Percentiles rank a stretch among this genome's conserved stretches.
Conservation (phyloP, 2,888 invertebrate genomes). For the Leucophora obtusa region DNA sequence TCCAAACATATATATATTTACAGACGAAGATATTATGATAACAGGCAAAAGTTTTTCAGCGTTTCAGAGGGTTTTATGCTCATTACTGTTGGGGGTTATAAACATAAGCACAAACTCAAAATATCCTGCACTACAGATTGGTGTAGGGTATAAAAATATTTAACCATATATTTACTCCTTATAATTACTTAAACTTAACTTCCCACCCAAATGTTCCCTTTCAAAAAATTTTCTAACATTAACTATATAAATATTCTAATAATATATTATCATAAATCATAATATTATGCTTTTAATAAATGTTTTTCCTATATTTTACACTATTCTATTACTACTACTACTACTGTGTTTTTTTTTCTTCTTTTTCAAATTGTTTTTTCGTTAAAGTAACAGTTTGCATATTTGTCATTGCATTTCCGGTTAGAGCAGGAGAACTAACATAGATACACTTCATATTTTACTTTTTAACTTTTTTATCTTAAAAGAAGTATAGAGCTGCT, state of each 20-base stretch:
- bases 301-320: neutral
- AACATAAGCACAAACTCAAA: too few species aligned
- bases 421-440: neutral
- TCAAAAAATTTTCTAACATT: conserved; percentile 17
- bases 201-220: too few species aligned
- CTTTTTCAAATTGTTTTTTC: neutral
- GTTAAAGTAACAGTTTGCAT: neutral
- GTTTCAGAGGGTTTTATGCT: too few species aligned
- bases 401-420: conserved; percentile 1
- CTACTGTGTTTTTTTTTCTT: too few species aligned
- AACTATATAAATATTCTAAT: conserved; percentile 25
- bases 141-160: too few species aligned
- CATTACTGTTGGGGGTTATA: too few species aligned
- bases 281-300: conserved; percentile 25
- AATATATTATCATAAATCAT: conserved; percentile 53
- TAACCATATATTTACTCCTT: too few species aligned
- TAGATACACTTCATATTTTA: conserved; percentile 6
- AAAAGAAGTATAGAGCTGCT: neutral
- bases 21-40: too few species aligned
- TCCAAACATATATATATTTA: too few species aligned
- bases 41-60: too few species aligned
- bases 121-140: too few species aligned
- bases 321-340: neutral
- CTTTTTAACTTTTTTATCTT: neutral
- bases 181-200: too few species aligned